Base-by-base conservation (phyloP, 1,140 invertebrate genomes). In the Heterodera schachtii region DNA sequence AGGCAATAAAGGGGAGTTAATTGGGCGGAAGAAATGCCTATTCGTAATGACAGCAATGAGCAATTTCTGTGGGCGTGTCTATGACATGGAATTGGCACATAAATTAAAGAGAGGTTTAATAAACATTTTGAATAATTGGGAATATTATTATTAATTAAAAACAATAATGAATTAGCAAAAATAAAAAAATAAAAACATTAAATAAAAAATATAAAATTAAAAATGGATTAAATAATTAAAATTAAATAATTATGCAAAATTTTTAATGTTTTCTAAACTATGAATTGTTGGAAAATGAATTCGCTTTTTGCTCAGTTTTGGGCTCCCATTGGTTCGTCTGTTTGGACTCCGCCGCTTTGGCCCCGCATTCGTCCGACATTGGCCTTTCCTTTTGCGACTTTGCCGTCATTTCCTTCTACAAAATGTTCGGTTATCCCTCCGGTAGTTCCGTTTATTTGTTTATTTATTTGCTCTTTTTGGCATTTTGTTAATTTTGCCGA, bases 341-440 rank as follows among this genome's bases (percentile, higher is more conserved):
- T 19, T 90, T 98, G 57, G 96, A 98, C 92, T 95, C 95, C 3
- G 95, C 96, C 1, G 91, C 93, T 67, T 95, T 92, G 91, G 93
- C 93, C 3, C 92, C 93, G n/a, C 95, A 94, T 49, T 95, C 93
- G 90, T 91, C 91, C 31, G 91, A 98, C 71, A 93, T 98, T 92
- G 91, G 98, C 67, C 92, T 92, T 0, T 80, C 87, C 16, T 92
- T 91, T 67, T 93, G 94, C 31, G 95, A 98, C 91, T 98, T 97
- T 92, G 93, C 97, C 0, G 93, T 93, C 74, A 60, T 98, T 6
- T 98, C 96, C 2, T 98, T 98, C 91, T 98, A 98, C 91, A 98
- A 98, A 92, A 95, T 98, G 87, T 98, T 98, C 92, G 97, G 97
- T 4, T 97, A 94, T 91, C 96, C 97, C 7, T 97, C 96, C 79